A percentile compares a stretch with the other conserved stretches of the same genome.
Evolutionary conservation across 2,888 invertebrate genomes (phyloP).

Genomic region (Zaprionus lineosus): DNA sequence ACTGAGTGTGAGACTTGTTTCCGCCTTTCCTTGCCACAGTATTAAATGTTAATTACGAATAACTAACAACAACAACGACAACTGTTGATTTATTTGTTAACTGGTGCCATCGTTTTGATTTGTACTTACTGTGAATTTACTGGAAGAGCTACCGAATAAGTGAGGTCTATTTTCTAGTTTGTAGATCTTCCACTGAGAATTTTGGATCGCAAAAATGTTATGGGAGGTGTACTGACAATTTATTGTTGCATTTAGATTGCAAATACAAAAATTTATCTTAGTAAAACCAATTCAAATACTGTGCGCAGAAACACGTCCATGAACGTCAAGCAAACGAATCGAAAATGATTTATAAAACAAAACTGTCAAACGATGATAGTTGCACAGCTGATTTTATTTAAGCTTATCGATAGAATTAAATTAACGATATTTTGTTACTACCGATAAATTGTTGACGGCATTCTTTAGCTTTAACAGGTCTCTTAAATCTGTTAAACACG

Average conservation of each 20-base stretch:
- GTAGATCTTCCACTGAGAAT: conserved; percentile 65
- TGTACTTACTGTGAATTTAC: conserved; percentile 46
- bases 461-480: no score
- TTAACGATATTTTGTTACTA: background rate
- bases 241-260: conserved; percentile 59
- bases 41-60: conserved; percentile 2
- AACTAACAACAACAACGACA: conserved; percentile 12
- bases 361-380: conserved; percentile 36
- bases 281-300: conserved; percentile 68
- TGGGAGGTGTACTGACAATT: conserved; percentile 59
- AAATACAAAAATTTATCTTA: conserved; percentile 70
- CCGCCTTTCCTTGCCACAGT: conserved; percentile 58
- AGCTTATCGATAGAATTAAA: background rate
- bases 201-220: conserved; percentile 52
- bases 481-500: no score
- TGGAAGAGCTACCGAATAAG: conserved; percentile 39
- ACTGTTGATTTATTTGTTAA: conserved; percentile 7
- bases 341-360: conserved; percentile 69
- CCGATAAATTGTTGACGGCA: no score
- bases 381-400: conserved; percentile 42
- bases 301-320: conserved; percentile 61
- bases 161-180: conserved; percentile 23
- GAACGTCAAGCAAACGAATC: conserved; percentile 70
- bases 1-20: conserved; percentile 24
- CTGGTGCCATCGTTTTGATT: conserved; percentile 1